Conservation (phyloP, 2,113 vertebrate genomes). For the Aspidoscelis tigris region DNA sequence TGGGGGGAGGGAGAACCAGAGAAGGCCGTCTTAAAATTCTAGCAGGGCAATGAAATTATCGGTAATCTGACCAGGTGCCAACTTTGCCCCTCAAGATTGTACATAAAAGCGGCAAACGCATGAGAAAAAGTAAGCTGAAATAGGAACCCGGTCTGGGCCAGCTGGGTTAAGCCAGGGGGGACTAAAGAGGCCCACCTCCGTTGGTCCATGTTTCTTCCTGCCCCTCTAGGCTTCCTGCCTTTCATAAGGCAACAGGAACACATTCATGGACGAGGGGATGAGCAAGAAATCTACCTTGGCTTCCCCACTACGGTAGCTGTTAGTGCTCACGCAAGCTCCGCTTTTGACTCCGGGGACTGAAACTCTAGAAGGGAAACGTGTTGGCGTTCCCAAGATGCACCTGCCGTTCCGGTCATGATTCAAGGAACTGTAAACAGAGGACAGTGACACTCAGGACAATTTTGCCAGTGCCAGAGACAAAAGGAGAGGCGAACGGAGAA, state of each 20-base stretch:
- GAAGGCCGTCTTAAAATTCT: no score
- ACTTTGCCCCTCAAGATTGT: background rate
- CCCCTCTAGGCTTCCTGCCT: slow-evolving; percentile 59
- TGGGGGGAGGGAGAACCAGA: no score
- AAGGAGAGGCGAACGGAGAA: slow-evolving; percentile 26
- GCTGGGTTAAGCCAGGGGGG: background rate
- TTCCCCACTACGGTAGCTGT: background rate
- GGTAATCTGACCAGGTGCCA: background rate
- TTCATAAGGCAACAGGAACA: slow-evolving; percentile 67
- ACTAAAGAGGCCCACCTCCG: no score
- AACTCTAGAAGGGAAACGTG: background rate
- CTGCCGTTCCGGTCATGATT: background rate
- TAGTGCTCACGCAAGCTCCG: background rate
- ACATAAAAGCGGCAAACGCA: no score
- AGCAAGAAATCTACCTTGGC: slow-evolving; percentile 38
- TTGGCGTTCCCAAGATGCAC: background rate
- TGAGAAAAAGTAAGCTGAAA: background rate
- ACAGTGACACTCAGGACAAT: no score
- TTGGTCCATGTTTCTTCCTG: slow-evolving; percentile 30
- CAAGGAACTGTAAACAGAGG: no score
- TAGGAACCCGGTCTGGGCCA: background rate
- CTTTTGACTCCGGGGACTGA: background rate
- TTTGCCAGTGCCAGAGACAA: background rate
- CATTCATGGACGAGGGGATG: slow-evolving; percentile 39
- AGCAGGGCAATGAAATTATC: background rate